Evolutionary conservation across 2,797 vertebrate genomes (phyloP).

Genomic region (Poecile montanus): DNA sequence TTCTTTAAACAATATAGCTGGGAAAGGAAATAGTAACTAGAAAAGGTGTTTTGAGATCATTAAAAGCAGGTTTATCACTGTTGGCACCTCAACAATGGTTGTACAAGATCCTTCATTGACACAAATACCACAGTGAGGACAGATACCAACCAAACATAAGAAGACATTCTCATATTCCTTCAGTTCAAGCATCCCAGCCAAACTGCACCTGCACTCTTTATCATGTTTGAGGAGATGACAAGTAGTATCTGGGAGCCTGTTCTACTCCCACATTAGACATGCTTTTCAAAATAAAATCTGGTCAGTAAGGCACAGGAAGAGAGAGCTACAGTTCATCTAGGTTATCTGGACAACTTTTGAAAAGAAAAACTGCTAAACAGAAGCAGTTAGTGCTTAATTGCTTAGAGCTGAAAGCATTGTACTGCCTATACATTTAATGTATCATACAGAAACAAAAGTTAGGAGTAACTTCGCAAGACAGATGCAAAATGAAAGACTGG

Average conservation of each 20-base stretch:
- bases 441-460: background rate
- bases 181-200: background rate
- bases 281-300: background rate
- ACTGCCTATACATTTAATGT: background rate
- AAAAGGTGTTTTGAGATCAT: background rate
- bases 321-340: background rate
- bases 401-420: background rate
- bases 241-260: background rate
- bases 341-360: background rate
- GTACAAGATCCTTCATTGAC: background rate
- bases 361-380: background rate
- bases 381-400: background rate
- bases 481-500: background rate
- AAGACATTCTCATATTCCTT: background rate
- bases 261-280: background rate
- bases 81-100: background rate
- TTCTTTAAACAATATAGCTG: background rate
- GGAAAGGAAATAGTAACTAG: background rate
- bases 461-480: background rate
- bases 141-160: background rate
- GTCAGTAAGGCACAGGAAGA: background rate
- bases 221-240: background rate
- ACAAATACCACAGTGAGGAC: background rate
- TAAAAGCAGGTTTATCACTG: background rate
- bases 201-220: background rate